These are phyloP conservation scores for Saimiri boliviensis DNA, from an alignment of 2,113 vertebrate species.

Conservation along the genomic window DNA sequence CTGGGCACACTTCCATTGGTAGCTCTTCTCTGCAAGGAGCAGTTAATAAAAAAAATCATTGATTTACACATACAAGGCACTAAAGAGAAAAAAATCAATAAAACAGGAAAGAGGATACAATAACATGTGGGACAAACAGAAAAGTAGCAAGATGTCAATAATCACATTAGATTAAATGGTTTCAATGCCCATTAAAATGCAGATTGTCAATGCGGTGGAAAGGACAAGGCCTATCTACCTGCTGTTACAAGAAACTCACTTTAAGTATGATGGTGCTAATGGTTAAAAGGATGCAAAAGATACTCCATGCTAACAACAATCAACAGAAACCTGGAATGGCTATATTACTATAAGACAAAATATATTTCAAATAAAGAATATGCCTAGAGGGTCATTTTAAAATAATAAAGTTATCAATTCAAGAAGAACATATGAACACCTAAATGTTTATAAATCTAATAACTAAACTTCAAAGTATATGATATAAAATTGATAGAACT, in stretches of 20 bases:
- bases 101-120: neutral
- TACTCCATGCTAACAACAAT: neutral
- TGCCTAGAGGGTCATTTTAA: neutral
- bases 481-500: neutral
- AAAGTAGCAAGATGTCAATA: neutral
- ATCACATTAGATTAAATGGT: neutral
- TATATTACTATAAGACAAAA: neutral
- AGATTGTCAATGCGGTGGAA: neutral
- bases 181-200: neutral
- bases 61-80: neutral
- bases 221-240: neutral
- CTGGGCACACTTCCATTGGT: too few relatives aligned
- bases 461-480: neutral
- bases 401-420: neutral
- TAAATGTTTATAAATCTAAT: neutral
- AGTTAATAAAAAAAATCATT: neutral
- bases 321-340: neutral
- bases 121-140: neutral
- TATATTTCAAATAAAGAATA: neutral
- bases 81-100: neutral
- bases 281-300: neutral
- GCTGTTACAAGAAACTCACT: neutral
- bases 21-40: too few relatives aligned
- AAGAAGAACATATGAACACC: neutral
- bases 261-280: neutral